Evolutionary conservation across 2,888 invertebrate genomes (phyloP), one percentile per base, ranked within the genome.

Genomic region (Phortica magna): DNA sequence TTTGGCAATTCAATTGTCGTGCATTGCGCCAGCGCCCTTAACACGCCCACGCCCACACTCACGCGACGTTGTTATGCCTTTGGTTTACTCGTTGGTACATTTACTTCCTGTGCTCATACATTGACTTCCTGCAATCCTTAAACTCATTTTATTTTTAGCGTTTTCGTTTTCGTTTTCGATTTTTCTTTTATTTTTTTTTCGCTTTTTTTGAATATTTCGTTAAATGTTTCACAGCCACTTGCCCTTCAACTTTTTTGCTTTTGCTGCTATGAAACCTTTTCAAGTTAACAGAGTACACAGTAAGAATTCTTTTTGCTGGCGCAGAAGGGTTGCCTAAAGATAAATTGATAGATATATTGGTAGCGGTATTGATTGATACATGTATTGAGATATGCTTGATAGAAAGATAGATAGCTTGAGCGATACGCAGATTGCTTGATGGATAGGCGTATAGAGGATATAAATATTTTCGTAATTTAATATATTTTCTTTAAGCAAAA

Each of bases 1-100:
- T 81, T 83, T 81, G 82, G 82, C 82, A 83, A 82, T 79, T 83
- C 83, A 82, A 82, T 42, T 75, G 65, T 57, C 57, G 14, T 72
- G 59, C 19, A n/a, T 22, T 61, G 17, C 19, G 61, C 61, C 10
- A 61, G 65, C 10, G 39, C 65, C 17, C 39, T 41, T 65, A 41
- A 31, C 48, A 48, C 7, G 48, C 48, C 10, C 14, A 12, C 48
- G 9, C 14, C 48, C 48, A 48, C 14, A 48, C 48, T 9, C 14
- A 48, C 48, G 17, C 67, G n/a, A 12, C 67, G 12, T 41, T 59
- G 53, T n/a, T 53, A 14, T 53, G 53, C 53, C 39, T 48, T 48
- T 48, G 48, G 48, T 48, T 48, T 14, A 9, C 14, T 48, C 48
- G 14, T 48, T 48, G 48, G 48, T 48, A 12, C 48, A 48, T 48